phyloP scores from a whole-genome alignment of 2,113 vertebrate genomes.

The Brachyistius frenatus region DNA sequence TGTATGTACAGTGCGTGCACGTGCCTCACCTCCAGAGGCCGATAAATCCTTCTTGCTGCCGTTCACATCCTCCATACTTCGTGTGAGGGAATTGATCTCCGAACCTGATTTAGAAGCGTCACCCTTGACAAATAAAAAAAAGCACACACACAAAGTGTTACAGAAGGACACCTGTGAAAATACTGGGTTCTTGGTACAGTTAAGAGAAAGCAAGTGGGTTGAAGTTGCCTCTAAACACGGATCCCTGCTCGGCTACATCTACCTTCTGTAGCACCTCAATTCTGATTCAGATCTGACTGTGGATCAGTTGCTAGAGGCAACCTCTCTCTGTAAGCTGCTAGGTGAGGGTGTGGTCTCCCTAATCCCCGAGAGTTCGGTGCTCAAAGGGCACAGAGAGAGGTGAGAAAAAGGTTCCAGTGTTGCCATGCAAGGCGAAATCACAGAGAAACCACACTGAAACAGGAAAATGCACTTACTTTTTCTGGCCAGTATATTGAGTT shows the following conservation, averaged over 20 bases:
- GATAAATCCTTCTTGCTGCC: constrained; percentile 90
- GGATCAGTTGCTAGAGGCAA: constrained; percentile 60
- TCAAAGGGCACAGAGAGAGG: constrained; percentile 7
- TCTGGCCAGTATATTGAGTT: neutral
- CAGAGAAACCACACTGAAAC: constrained; percentile 56
- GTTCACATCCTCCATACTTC: constrained; percentile 90
- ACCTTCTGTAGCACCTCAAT: neutral
- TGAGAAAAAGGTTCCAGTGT: constrained; percentile 19
- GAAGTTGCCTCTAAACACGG: constrained; percentile 61
- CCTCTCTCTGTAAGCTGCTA: constrained; percentile 21
- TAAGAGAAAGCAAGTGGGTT: constrained; percentile 11
- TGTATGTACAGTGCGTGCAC: neutral
- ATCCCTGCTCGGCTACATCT: constrained; percentile 31
- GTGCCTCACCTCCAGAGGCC: constrained; percentile 88
- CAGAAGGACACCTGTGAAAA: constrained; percentile 11
- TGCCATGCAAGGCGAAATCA: constrained; percentile 59
- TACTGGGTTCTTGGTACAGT: neutral
- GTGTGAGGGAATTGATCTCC: constrained; percentile 89
- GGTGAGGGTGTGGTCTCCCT: constrained; percentile 30
- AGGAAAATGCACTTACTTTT: neutral
- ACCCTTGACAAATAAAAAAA: constrained; percentile 84
- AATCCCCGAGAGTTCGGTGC: constrained; percentile 9
- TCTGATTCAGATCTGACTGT: constrained; percentile 14
- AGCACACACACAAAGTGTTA: constrained; percentile 36
- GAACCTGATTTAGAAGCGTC: constrained; percentile 93